Conservation (phyloP, 1,140 invertebrate genomes). For the Platyura marginata region DNA sequence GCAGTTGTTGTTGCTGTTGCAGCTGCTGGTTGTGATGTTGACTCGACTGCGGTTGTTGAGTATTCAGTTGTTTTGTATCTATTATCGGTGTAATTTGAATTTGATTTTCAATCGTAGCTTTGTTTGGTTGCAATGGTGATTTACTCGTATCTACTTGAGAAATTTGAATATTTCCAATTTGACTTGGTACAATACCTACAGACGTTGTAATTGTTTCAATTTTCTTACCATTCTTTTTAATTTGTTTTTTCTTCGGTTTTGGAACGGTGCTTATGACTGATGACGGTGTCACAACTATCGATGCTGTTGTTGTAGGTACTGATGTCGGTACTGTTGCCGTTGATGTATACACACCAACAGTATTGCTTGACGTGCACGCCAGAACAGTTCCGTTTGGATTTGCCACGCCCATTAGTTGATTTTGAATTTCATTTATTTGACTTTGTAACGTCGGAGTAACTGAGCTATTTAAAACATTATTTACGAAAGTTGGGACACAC, state of each 20-base stretch:
- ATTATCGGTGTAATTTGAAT: conserved; percentile 25
- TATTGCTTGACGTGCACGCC: not conserved
- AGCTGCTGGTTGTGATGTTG: not conserved
- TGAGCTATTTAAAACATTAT: not conserved
- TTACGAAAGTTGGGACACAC: conserved; percentile 2
- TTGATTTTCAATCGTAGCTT: conserved; percentile 20
- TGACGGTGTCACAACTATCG: not conserved
- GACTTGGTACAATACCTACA: conserved; percentile 15
- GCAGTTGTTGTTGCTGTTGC: not conserved
- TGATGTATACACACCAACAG: not conserved
- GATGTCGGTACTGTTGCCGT: conserved; percentile 1
- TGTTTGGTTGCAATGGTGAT: conserved; percentile 11
- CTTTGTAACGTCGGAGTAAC: conserved; percentile 5
- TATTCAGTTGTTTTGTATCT: conserved; percentile 4
- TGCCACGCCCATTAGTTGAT: conserved; percentile 5
- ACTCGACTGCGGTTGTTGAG: not conserved
- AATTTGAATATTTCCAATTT: conserved; percentile 20
- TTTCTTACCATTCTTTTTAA: not conserved
- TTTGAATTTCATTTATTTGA: conserved; percentile 7
- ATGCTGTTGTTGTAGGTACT: not conserved
- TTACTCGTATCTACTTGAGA: conserved; percentile 11
- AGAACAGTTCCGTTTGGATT: not conserved
- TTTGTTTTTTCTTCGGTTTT: conserved; percentile 3
- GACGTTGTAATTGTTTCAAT: conserved; percentile 2
- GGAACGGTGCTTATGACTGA: not conserved